Conservation (phyloP, 2,113 vertebrate genomes). For the Tachysurus vachellii region DNA sequence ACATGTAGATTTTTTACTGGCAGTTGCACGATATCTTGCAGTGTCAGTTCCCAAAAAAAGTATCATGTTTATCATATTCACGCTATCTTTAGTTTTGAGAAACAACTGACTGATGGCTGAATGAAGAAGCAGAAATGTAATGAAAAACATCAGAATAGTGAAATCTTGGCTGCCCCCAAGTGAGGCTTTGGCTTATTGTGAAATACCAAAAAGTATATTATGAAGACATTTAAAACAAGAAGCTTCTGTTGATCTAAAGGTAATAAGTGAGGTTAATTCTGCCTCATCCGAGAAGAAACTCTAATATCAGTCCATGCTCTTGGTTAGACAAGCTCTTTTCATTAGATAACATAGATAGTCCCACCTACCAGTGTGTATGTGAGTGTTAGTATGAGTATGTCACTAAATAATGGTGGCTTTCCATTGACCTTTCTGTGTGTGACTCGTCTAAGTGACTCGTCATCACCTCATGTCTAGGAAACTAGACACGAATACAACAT, state of each 20-base stretch:
- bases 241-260: neutral
- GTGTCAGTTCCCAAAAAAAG: slow-evolving; percentile 63
- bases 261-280: slow-evolving; percentile 5
- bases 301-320: slow-evolving; percentile 36
- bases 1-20: slow-evolving; percentile 20
- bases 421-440: neutral
- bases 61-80: neutral
- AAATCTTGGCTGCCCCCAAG: neutral
- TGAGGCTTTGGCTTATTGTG: neutral
- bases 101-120: neutral
- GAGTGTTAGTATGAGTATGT: neutral
- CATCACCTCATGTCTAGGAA: too few species aligned
- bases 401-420: slow-evolving; percentile 1
- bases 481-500: neutral
- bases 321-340: neutral
- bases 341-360: neutral
- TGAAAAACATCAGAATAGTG: neutral
- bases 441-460: neutral
- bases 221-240: neutral
- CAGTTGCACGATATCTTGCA: slow-evolving; percentile 56
- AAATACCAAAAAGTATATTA: slow-evolving; percentile 34
- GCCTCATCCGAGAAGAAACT: neutral
- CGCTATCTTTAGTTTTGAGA: neutral
- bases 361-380: slow-evolving; percentile 4
- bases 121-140: slow-evolving; percentile 1